phyloP scores from a whole-genome alignment of 2,888 invertebrate genomes.

The Drosophila helvetica region DNA sequence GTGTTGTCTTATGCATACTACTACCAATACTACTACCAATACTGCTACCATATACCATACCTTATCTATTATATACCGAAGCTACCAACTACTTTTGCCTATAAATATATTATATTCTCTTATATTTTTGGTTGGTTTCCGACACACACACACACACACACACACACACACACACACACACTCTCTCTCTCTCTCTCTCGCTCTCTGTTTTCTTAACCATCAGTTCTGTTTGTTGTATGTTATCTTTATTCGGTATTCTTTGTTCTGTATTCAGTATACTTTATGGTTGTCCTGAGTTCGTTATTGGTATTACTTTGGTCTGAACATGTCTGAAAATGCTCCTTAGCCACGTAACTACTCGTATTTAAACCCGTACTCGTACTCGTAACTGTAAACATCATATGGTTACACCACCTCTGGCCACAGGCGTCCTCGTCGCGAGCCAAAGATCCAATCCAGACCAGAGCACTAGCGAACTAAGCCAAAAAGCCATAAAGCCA shows the following conservation, averaged over 20 bases:
- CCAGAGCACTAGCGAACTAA: conserved; percentile 73
- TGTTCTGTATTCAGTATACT: conserved; percentile 37
- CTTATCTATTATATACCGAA: conserved; percentile 40
- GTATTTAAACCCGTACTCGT: conserved; percentile 55
- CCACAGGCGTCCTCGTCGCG: conserved; percentile 68
- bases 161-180: no score
- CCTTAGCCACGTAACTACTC: conserved; percentile 65
- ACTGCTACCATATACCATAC: conserved; percentile 41
- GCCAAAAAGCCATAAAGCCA: conserved; percentile 22
- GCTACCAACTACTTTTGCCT: conserved; percentile 43
- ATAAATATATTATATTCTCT: conserved; percentile 9
- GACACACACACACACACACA: conserved; percentile 30
- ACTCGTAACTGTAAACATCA: conserved; percentile 38
- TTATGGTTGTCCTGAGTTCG: conserved; percentile 59
- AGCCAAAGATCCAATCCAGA: conserved; percentile 53
- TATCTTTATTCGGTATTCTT: conserved; percentile 51
- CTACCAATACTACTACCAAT: conserved; percentile 23
- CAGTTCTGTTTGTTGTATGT: conserved; percentile 71
- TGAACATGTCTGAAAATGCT: conserved; percentile 78
- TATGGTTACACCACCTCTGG: conserved; percentile 44
- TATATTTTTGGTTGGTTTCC: conserved; percentile 47
- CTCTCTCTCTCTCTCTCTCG: no score
- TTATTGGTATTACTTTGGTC: conserved; percentile 66
- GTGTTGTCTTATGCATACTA: conserved; percentile 78
- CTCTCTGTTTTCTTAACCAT: conserved; percentile 52